A percentile compares a stretch with the other conserved stretches of the same genome.
These are phyloP conservation scores for Bujurquina vittata DNA, from an alignment of 2,113 vertebrate genomes.

Conservation along the genomic window DNA sequence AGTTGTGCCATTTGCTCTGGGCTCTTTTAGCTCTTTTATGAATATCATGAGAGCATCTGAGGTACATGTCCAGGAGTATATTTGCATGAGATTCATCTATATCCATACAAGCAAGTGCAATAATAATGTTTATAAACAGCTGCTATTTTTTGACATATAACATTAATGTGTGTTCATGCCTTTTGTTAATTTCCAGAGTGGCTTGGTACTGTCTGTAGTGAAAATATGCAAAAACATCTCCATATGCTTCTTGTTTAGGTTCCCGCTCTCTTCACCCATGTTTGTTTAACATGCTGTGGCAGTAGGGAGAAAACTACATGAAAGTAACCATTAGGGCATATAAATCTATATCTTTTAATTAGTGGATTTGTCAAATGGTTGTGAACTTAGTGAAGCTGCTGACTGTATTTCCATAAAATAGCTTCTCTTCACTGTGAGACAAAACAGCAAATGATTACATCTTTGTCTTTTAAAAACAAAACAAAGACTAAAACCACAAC, in stretches of 20 bases:
- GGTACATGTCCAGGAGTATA: neutral
- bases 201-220: neutral
- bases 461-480: neutral
- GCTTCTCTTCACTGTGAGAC: accelerated
- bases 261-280: neutral
- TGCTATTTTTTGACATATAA: neutral
- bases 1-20: slow-evolving; percentile 15
- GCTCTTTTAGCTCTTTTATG: slow-evolving; percentile 20
- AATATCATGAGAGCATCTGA: slow-evolving; percentile 2
- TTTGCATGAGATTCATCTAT: neutral
- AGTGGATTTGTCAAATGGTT: neutral
- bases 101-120: neutral
- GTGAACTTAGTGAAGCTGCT: neutral
- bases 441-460: neutral
- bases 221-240: neutral
- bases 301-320: too few relatives aligned
- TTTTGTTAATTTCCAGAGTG: neutral
- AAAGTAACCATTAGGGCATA: neutral
- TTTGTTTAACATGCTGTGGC: neutral
- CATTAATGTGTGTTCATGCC: neutral
- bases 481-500: neutral
- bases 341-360: neutral
- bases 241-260: neutral
- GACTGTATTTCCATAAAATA: neutral
- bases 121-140: neutral